These are phyloP conservation scores for Aelia acuminata DNA, from an alignment of 2,888 invertebrate genomes.

Conservation along the genomic window DNA sequence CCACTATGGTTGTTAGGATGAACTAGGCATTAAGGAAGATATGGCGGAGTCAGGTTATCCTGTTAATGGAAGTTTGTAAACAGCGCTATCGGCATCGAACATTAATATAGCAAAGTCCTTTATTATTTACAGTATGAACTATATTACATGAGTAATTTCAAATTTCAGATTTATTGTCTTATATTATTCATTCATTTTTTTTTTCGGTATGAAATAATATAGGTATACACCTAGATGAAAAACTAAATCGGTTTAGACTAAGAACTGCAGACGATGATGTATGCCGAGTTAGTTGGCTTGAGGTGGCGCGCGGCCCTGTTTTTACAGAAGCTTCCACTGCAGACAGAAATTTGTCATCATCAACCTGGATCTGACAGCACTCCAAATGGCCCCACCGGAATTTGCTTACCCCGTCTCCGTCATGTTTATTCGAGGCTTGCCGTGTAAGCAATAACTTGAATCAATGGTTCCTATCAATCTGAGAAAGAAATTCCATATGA, in stretches of 20 bases:
- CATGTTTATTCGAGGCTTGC: conserved; percentile 22
- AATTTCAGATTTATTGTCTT: no score
- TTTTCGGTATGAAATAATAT: no score
- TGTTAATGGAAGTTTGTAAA: no score
- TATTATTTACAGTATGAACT: no score
- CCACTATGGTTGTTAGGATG: no score
- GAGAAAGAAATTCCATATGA: neutral
- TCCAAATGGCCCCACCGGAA: conserved; percentile 32
- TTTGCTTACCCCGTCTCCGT: conserved; percentile 42
- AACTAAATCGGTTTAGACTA: neutral
- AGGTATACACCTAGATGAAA: neutral
- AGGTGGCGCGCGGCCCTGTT: conserved; percentile 34
- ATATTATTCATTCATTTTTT: no score
- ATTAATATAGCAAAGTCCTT: no score
- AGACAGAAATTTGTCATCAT: conserved; percentile 54
- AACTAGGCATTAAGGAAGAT: no score
- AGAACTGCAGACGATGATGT: conserved; percentile 16
- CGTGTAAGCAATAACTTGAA: neutral
- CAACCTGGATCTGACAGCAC: conserved; percentile 51
- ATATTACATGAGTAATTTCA: no score
- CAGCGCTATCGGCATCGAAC: no score
- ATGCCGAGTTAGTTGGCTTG: neutral
- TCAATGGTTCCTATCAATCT: conserved; percentile 14
- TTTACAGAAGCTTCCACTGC: conserved; percentile 45
- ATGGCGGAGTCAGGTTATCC: no score